These are phyloP conservation scores for Tethea ocularis DNA, from an alignment of 2,888 invertebrate genomes.

Conservation along the genomic window DNA sequence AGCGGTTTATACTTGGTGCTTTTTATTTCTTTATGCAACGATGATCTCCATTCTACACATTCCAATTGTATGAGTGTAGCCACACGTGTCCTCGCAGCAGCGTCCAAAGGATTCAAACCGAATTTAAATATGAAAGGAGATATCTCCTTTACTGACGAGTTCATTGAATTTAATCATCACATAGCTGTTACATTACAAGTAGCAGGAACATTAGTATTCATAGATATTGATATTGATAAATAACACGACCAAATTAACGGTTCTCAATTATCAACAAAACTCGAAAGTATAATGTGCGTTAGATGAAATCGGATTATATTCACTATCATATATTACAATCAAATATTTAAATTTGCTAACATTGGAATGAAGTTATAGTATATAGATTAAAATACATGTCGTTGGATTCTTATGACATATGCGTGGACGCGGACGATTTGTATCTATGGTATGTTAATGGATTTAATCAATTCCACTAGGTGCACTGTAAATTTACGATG, in stretches of 20 bases:
- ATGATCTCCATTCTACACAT: conserved; percentile 60
- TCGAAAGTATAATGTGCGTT: conserved; percentile 7
- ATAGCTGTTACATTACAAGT: background rate
- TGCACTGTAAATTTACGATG: conserved; percentile 47
- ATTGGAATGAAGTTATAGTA: conserved; percentile 35
- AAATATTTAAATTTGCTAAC: conserved; percentile 71
- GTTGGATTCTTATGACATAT: conserved; percentile 62
- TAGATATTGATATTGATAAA: conserved; percentile 13
- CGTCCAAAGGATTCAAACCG: conserved; percentile 40
- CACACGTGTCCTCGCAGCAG: conserved; percentile 55
- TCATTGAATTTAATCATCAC: conserved; percentile 23
- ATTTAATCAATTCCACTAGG: conserved; percentile 57
- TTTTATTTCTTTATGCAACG: conserved; percentile 47
- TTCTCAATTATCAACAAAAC: conserved; percentile 8
- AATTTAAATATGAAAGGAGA: conserved; percentile 50
- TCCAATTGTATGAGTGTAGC: conserved; percentile 61
- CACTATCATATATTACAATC: conserved; percentile 67
- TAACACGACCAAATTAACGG: conserved; percentile 13
- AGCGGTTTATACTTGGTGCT: conserved; percentile 5
- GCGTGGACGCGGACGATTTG: conserved; percentile 56
- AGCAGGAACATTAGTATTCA: conserved; percentile 4
- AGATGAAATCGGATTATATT: conserved; percentile 44
- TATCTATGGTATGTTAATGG: conserved; percentile 63
- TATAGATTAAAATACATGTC: conserved; percentile 41
- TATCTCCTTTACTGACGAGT: conserved; percentile 31